These are phyloP conservation scores for Lochmaea capreae DNA, from an alignment of 2,888 invertebrate genomes.

Conservation along the genomic window DNA sequence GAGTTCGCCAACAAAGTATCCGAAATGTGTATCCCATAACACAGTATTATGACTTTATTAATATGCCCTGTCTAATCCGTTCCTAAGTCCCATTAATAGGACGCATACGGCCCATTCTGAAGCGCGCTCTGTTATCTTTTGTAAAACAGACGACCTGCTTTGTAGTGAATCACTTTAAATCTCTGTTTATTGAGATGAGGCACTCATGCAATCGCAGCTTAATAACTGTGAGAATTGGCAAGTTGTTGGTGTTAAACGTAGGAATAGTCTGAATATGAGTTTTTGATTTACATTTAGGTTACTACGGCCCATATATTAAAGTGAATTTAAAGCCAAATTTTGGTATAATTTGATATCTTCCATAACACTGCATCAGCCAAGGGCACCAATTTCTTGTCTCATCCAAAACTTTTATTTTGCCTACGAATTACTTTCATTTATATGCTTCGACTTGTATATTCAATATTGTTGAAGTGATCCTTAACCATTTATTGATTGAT, in stretches of 20 bases:
- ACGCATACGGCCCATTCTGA: conserved; percentile 61
- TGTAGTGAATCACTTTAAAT: conserved; percentile 64
- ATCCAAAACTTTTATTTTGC: too few relatives aligned
- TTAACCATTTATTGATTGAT: too few relatives aligned
- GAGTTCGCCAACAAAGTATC: conserved; percentile 43
- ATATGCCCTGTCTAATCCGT: conserved; percentile 62
- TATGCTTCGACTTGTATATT: too few relatives aligned
- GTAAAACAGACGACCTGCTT: conserved; percentile 67
- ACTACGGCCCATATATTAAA: not conserved
- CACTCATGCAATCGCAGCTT: conserved; percentile 46
- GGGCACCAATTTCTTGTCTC: too few relatives aligned
- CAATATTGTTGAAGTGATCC: too few relatives aligned
- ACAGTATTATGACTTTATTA: conserved; percentile 64
- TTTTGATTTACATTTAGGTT: not conserved
- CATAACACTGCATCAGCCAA: too few relatives aligned
- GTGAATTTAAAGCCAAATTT: not conserved
- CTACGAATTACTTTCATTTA: too few relatives aligned
- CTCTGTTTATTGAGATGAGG: conserved; percentile 65
- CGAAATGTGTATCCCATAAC: conserved; percentile 53
- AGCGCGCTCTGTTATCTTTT: conserved; percentile 66
- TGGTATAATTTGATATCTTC: too few relatives aligned
- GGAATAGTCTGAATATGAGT: not conserved
- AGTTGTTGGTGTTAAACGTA: conserved; percentile 38
- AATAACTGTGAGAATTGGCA: conserved; percentile 59
- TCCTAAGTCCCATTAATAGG: conserved; percentile 59